Evolutionary conservation across 2,888 invertebrate species (phyloP).

Genomic region (Yponomeuta sedellus): DNA sequence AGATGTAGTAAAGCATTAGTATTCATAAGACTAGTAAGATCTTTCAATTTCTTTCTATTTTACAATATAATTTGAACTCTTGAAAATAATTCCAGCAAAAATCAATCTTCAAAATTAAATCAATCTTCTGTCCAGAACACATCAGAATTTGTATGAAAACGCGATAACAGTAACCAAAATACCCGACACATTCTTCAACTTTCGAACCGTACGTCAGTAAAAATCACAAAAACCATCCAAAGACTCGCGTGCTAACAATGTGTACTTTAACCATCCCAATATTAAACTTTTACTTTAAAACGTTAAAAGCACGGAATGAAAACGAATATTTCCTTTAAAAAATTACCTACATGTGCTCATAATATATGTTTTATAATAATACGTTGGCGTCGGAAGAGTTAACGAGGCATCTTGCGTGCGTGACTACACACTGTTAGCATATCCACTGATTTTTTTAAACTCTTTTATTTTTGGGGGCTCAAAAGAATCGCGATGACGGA

Average conservation of each 20-base stretch:
- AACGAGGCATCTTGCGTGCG: slow-evolving; percentile 52
- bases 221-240: not conserved
- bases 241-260: slow-evolving; percentile 50
- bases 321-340: slow-evolving; percentile 40
- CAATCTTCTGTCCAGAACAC: no score
- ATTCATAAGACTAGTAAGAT: no score
- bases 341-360: slow-evolving; percentile 21
- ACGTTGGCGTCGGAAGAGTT: slow-evolving; percentile 47
- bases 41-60: no score
- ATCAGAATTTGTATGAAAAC: not conserved
- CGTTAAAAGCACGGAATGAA: slow-evolving; percentile 36
- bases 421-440: slow-evolving; percentile 68
- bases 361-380: slow-evolving; percentile 64
- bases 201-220: slow-evolving; percentile 5
- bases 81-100: no score
- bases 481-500: slow-evolving; percentile 48
- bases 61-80: no score
- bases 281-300: slow-evolving; percentile 26
- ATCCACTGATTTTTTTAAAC: slow-evolving; percentile 34
- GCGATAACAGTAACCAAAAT: not conserved
- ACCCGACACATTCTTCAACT: not conserved
- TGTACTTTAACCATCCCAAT: slow-evolving; percentile 55
- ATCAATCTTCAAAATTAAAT: no score
- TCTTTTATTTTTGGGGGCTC: slow-evolving; percentile 31
- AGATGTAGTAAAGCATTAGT: no score